phyloP scores from a whole-genome alignment of 1,140 invertebrate genomes.

The Atta colombica region DNA sequence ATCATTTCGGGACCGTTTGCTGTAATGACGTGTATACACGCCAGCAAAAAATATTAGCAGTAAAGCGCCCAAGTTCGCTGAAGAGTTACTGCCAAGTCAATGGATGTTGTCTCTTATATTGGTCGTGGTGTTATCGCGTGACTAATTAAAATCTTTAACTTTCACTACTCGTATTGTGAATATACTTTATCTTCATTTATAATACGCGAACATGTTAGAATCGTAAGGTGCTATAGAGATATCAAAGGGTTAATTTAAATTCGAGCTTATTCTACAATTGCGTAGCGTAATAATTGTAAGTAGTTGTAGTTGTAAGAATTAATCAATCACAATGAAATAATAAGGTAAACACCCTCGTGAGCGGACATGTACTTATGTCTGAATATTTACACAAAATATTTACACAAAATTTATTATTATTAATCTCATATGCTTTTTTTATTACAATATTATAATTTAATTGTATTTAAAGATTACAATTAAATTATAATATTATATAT shows the following conservation, averaged over 20 bases:
- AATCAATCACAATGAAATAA: too few species aligned
- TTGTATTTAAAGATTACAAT: too few species aligned
- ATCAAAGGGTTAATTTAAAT: not conserved
- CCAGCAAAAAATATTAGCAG: slow-evolving; percentile 45
- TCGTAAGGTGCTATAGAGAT: not conserved
- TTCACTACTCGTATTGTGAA: not conserved
- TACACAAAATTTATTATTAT: too few species aligned
- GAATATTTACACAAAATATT: too few species aligned
- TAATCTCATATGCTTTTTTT: too few species aligned
- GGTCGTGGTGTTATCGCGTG: not conserved
- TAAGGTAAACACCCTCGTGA: too few species aligned
- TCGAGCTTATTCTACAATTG: too few species aligned
- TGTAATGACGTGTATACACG: slow-evolving; percentile 50
- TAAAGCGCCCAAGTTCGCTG: slow-evolving; percentile 26
- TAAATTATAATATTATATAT: too few species aligned
- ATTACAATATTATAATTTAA: too few species aligned
- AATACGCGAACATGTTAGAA: not conserved
- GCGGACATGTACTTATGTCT: too few species aligned
- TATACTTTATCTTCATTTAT: not conserved
- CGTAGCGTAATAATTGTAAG: too few species aligned
- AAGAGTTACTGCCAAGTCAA: slow-evolving; percentile 27
- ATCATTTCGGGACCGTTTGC: slow-evolving; percentile 57
- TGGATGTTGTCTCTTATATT: slow-evolving; percentile 28
- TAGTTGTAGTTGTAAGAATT: too few species aligned
- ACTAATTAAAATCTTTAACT: not conserved